These are phyloP conservation scores for Micrastur ruficollis DNA, from an alignment of 2,797 vertebrate genomes.

Conservation along the genomic window DNA sequence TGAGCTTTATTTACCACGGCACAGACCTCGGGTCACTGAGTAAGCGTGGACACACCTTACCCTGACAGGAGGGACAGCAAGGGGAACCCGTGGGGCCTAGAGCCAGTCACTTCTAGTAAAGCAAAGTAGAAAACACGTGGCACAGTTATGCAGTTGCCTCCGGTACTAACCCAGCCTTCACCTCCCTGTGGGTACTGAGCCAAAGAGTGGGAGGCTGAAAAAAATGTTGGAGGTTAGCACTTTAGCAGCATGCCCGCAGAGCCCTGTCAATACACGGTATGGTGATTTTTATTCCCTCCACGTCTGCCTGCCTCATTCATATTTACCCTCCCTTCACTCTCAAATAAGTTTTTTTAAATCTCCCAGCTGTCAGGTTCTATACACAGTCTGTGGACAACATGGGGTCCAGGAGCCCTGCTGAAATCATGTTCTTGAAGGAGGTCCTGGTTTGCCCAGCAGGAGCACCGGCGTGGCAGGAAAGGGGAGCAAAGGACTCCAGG, in stretches of 20 bases:
- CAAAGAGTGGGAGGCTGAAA: conserved; percentile 14
- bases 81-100: neutral
- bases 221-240: neutral
- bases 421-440: neutral
- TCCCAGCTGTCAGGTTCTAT: neutral
- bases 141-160: neutral
- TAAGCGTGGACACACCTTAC: neutral
- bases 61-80: neutral
- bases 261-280: neutral
- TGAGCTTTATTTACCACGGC: neutral
- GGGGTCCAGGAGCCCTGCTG: neutral
- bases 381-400: neutral
- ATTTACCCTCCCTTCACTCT: neutral
- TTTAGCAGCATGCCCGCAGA: neutral
- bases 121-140: neutral
- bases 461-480: neutral
- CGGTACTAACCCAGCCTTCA: neutral
- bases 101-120: neutral
- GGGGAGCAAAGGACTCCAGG: accelerated
- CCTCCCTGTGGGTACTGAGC: neutral
- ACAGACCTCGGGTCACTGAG: neutral
- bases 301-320: neutral
- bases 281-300: neutral
- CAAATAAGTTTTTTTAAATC: neutral
- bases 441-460: neutral